These are phyloP conservation scores for Plagodis dolabraria DNA, from an alignment of 2,888 invertebrate species.

Conservation along the genomic window DNA sequence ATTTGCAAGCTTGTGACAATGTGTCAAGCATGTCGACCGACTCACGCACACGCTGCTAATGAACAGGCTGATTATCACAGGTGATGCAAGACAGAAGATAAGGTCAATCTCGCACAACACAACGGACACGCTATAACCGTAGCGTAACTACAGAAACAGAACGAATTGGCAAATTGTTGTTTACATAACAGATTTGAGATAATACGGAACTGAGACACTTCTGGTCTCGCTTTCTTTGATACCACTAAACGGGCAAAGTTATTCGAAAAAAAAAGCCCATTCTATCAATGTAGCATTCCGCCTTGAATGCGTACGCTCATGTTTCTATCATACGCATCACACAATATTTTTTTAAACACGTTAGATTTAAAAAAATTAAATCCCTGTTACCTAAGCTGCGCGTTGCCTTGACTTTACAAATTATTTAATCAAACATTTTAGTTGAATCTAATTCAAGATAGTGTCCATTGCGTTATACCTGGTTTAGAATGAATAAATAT, in stretches of 20 bases:
- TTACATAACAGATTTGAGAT: slow-evolving; percentile 51
- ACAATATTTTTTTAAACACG: no score
- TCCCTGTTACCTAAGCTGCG: no score
- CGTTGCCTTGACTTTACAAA: no score
- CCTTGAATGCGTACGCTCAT: not conserved
- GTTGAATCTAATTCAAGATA: no score
- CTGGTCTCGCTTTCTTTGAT: slow-evolving; percentile 23
- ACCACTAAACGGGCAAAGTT: slow-evolving; percentile 13
- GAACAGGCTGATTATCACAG: slow-evolving; percentile 58
- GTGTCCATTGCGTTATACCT: no score
- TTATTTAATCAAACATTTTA: no score
- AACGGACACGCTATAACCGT: slow-evolving; percentile 42
- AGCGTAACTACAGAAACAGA: slow-evolving; percentile 45
- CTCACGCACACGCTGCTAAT: slow-evolving; percentile 58
- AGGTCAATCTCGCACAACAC: slow-evolving; percentile 55
- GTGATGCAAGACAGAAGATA: slow-evolving; percentile 52
- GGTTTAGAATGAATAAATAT: no score
- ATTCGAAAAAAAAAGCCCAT: no score
- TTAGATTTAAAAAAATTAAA: no score
- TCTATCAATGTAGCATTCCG: slow-evolving; percentile 14
- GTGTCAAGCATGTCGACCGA: slow-evolving; percentile 52
- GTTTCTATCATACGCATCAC: no score
- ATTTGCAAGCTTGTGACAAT: slow-evolving; percentile 62
- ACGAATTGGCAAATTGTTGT: slow-evolving; percentile 54
- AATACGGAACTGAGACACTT: slow-evolving; percentile 28